Percentiles rank a stretch among this genome's conserved stretches.
Conservation (phyloP, 2,888 invertebrate genomes). For the Drosophila neutralis region DNA sequence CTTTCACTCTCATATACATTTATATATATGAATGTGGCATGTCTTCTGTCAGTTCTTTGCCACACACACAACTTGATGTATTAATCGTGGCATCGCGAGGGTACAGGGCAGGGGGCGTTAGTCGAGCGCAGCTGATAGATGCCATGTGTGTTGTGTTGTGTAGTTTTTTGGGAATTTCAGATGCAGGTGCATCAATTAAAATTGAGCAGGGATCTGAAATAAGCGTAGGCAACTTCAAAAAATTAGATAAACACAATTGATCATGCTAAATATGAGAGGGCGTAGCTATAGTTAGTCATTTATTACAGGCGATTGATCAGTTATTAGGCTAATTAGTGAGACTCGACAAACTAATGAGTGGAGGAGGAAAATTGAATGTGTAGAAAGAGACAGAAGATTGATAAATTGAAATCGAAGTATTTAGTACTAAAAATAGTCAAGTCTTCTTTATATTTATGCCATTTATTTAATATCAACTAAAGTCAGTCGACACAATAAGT, state of each 20-base stretch:
- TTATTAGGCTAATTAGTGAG: slow-evolving; percentile 10
- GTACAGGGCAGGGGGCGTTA: slow-evolving; percentile 45
- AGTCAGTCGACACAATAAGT: no score
- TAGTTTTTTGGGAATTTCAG: slow-evolving; percentile 36
- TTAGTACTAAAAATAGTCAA: background rate
- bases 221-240: slow-evolving; percentile 22
- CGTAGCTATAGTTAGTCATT: slow-evolving; percentile 44
- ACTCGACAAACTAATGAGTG: slow-evolving; percentile 14
- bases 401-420: background rate
- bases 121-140: slow-evolving; percentile 74
- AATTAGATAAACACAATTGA: slow-evolving; percentile 52
- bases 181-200: slow-evolving; percentile 75
- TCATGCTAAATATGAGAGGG: slow-evolving; percentile 52
- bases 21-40: slow-evolving; percentile 17
- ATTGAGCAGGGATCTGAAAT: slow-evolving; percentile 21
- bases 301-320: slow-evolving; percentile 22
- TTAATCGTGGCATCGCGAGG: slow-evolving; percentile 53
- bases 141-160: slow-evolving; percentile 38
- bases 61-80: slow-evolving; percentile 62
- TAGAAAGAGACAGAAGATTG: background rate
- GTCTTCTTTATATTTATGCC: no score
- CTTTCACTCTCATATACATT: slow-evolving; percentile 6
- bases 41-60: slow-evolving; percentile 21
- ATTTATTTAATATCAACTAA: no score
- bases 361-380: background rate